These are phyloP conservation scores for Strigops habroptila DNA, from an alignment of 2,113 vertebrate genomes.

Conservation along the genomic window DNA sequence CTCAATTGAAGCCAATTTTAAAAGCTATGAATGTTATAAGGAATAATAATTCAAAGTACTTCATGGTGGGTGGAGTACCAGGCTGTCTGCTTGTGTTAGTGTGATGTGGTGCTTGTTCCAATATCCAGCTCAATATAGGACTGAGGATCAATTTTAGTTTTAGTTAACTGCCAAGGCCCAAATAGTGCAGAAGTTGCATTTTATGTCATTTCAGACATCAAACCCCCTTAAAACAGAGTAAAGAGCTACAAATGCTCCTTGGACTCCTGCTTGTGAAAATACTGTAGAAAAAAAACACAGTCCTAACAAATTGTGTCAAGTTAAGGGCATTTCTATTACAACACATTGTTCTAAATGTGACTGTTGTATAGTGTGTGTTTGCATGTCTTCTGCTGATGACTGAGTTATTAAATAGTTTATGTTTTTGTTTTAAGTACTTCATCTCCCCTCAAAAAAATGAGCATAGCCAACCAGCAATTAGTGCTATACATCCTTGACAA, in stretches of 20 bases:
- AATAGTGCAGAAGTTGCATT: not conserved
- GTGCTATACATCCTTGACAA: not conserved
- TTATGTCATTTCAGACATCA: not conserved
- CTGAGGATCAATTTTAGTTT: not conserved
- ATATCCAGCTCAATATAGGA: not conserved
- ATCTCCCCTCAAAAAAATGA: not conserved
- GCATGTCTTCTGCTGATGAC: not conserved
- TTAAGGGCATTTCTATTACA: not conserved
- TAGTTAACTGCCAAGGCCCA: not conserved
- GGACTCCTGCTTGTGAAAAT: not conserved
- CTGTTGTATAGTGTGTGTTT: not conserved
- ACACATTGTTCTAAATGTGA: not conserved
- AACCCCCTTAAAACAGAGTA: not conserved
- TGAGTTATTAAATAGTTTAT: not conserved
- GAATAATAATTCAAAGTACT: not conserved
- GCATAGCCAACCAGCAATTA: not conserved
- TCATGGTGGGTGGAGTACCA: not conserved
- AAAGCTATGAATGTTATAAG: not conserved
- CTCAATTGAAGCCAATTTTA: not conserved
- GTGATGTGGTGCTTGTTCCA: not conserved
- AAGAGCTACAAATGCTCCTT: rapidly evolving
- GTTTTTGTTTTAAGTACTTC: not conserved
- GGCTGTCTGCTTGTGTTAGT: not conserved
- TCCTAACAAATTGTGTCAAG: not conserved
- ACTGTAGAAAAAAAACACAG: not conserved